phyloP scores from a whole-genome alignment of 2,888 invertebrate genomes.

The Hermaeophaga mercurialis region DNA sequence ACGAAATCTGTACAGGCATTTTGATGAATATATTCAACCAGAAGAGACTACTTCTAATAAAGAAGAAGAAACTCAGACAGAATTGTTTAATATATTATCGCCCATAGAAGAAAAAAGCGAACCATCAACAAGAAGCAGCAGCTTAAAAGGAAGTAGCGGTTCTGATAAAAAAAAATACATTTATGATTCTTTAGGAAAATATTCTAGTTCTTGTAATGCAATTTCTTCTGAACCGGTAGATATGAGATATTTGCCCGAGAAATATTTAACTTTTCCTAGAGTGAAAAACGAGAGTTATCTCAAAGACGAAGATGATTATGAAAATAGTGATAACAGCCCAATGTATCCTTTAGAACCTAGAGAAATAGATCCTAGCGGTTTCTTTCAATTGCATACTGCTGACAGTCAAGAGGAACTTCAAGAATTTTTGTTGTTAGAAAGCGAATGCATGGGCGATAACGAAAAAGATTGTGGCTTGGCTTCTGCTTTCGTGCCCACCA shows the following conservation, averaged over 20 bases:
- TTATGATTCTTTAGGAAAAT: conserved; percentile 39
- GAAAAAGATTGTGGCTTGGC: conserved; percentile 59
- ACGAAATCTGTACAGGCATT: neutral
- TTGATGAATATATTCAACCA: conserved; percentile 12
- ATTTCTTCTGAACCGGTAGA: conserved; percentile 48
- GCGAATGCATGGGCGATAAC: conserved; percentile 61
- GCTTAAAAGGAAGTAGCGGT: conserved; percentile 51
- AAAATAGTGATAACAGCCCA: conserved; percentile 47
- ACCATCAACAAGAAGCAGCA: conserved; percentile 59
- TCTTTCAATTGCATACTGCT: conserved; percentile 64
- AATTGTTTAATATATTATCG: conserved; percentile 56
- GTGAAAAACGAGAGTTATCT: conserved; percentile 54
- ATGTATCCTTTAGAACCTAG: conserved; percentile 64
- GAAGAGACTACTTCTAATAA: conserved; percentile 9
- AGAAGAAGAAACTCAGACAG: conserved; percentile 37
- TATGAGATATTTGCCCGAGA: conserved; percentile 48
- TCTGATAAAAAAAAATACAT: conserved; percentile 43
- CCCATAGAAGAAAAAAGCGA: conserved; percentile 66
- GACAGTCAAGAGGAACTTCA: conserved; percentile 67
- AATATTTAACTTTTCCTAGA: conserved; percentile 63
- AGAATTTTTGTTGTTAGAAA: conserved; percentile 66
- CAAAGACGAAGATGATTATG: conserved; percentile 39
- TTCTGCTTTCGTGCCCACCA: conserved; percentile 52
- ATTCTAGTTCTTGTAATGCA: conserved; percentile 55
- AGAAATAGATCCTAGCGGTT: conserved; percentile 63